Evolutionary conservation across 2,113 vertebrate species (phyloP).

Genomic region (Cranoglanis bouderius): DNA sequence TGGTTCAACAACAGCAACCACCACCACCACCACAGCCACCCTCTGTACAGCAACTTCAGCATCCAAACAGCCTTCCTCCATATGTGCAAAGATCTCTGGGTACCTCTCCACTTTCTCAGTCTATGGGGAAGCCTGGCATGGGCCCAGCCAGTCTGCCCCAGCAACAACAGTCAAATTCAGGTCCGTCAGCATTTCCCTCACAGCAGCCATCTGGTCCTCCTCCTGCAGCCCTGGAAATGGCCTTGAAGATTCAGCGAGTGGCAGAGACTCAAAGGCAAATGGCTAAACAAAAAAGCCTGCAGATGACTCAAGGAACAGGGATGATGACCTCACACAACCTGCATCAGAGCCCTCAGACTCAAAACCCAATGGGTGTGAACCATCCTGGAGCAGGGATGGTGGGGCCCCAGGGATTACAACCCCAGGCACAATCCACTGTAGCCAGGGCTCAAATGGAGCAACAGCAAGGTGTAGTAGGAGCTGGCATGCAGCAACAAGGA

Average conservation of each 20-base stretch:
- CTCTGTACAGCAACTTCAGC: slow-evolving; percentile 71
- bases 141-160: slow-evolving; percentile 80
- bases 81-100: slow-evolving; percentile 82
- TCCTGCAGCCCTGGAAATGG: slow-evolving; percentile 90
- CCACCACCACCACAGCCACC: slow-evolving; percentile 67
- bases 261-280: slow-evolving; percentile 95
- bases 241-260: slow-evolving; percentile 93
- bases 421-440: slow-evolving; percentile 71
- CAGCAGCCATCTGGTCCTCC: slow-evolving; percentile 79
- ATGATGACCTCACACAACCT: slow-evolving; percentile 80
- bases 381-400: slow-evolving; percentile 67
- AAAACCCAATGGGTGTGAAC: slow-evolving; percentile 85
- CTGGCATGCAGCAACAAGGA: slow-evolving; percentile 70
- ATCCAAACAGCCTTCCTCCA: slow-evolving; percentile 79
- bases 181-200: slow-evolving; percentile 63
- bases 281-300: slow-evolving; percentile 85
- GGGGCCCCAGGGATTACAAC: slow-evolving; percentile 75
- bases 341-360: slow-evolving; percentile 79
- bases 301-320: slow-evolving; percentile 70
- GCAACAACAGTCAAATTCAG: slow-evolving; percentile 77
- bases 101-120: slow-evolving; percentile 83
- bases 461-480: slow-evolving; percentile 74
- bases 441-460: slow-evolving; percentile 74
- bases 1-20: slow-evolving; percentile 69
- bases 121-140: slow-evolving; percentile 89